phyloP scores from a whole-genome alignment of 2,113 vertebrate genomes.

The Oriolus oriolus region DNA sequence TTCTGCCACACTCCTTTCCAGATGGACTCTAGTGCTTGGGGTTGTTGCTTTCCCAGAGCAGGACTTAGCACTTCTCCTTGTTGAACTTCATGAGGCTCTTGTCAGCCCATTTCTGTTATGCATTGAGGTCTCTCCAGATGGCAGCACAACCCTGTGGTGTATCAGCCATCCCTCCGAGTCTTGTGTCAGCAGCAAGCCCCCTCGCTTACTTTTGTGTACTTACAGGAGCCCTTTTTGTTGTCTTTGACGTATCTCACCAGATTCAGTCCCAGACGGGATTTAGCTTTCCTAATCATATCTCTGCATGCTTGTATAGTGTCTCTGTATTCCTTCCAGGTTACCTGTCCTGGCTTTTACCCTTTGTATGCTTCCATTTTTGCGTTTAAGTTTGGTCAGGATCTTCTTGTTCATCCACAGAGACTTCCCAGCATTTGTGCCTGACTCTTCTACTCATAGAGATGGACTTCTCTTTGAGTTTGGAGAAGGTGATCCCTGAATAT shows the following conservation, averaged over 20 bases:
- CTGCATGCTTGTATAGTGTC: background rate
- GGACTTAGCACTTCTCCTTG: background rate
- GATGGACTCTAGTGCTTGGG: no score
- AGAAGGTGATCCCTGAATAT: background rate
- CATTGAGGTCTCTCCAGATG: background rate
- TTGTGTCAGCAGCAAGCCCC: background rate
- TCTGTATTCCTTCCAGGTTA: background rate
- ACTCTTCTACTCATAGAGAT: background rate
- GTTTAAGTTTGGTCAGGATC: background rate
- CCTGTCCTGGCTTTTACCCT: background rate
- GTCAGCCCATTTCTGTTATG: background rate
- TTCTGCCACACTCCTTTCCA: background rate
- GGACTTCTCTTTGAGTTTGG: background rate
- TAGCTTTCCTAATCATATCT: background rate
- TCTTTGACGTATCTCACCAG: background rate
- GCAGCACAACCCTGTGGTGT: background rate
- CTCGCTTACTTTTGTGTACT: background rate
- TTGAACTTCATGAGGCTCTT: background rate
- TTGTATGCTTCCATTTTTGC: background rate
- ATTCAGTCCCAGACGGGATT: background rate
- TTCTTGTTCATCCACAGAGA: background rate
- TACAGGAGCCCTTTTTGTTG: background rate
- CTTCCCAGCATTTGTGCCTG: background rate
- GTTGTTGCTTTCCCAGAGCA: background rate
- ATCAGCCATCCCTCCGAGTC: background rate